Evolutionary conservation across 1,140 invertebrate genomes (phyloP).

Genomic region (Scaptomyza montana): DNA sequence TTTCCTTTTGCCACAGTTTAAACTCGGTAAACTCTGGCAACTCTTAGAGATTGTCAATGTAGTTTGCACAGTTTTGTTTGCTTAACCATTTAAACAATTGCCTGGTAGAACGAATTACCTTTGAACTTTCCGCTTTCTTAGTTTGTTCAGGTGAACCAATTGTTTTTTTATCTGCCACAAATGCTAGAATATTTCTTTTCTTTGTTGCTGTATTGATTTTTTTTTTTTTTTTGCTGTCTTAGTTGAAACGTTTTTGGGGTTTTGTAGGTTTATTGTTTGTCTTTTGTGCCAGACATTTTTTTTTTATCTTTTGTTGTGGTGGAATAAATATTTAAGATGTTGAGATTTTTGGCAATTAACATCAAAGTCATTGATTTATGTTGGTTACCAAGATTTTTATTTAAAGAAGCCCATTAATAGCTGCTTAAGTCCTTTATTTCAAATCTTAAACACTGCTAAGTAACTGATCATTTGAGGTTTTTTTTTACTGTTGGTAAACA

Average conservation of each 20-base stretch:
- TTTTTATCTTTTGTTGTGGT: slow-evolving; percentile 33
- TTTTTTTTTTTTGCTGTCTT: slow-evolving; percentile 39
- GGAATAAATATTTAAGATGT: slow-evolving; percentile 20
- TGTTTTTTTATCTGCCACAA: background rate
- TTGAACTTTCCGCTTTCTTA: slow-evolving; percentile 20
- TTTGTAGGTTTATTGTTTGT: slow-evolving; percentile 13
- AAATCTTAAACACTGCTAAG: too few relatives aligned
- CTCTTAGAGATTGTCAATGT: background rate
- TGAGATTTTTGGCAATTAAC: slow-evolving; percentile 23
- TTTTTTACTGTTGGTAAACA: background rate
- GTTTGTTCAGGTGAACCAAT: slow-evolving; percentile 22
- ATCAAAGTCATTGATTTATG: background rate
- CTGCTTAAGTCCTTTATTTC: too few relatives aligned
- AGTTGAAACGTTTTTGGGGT: background rate
- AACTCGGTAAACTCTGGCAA: background rate
- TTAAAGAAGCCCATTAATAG: too few relatives aligned
- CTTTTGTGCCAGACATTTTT: background rate
- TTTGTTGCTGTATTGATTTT: slow-evolving; percentile 67
- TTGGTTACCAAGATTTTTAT: too few relatives aligned
- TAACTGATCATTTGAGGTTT: background rate
- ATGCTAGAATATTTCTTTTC: slow-evolving; percentile 45
- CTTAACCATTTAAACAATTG: slow-evolving; percentile 37
- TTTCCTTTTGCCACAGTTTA: background rate
- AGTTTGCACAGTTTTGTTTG: slow-evolving; percentile 9
- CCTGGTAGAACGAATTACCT: slow-evolving; percentile 23